Conservation (phyloP, 2,888 invertebrate species). For the Drosophila picticornis region DNA sequence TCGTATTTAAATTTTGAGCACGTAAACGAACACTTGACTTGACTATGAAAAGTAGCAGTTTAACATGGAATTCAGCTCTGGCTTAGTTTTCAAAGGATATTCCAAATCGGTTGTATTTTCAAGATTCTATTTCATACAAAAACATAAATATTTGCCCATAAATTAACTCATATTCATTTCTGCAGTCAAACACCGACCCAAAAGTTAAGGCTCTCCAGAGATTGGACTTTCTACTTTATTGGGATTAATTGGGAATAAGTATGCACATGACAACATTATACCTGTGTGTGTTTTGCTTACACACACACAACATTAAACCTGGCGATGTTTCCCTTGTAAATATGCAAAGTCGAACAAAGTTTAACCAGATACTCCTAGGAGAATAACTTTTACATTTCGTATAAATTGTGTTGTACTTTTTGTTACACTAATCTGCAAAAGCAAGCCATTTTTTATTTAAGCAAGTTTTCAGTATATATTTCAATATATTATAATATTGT, state of each 20-base stretch:
- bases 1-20: slow-evolving; percentile 19
- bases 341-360: slow-evolving; percentile 33
- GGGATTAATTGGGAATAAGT: slow-evolving; percentile 74
- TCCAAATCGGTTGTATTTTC: background rate
- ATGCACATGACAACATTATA: slow-evolving; percentile 41
- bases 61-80: background rate
- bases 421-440: slow-evolving; percentile 21
- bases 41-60: background rate
- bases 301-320: slow-evolving; percentile 8
- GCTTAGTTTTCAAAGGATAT: background rate
- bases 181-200: slow-evolving; percentile 13
- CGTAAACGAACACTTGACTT: slow-evolving; percentile 9
- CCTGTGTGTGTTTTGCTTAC: slow-evolving; percentile 2
- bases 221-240: slow-evolving; percentile 52
- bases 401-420: slow-evolving; percentile 26
- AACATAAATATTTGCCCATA: background rate
- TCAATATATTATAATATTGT: background rate
- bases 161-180: slow-evolving; percentile 11
- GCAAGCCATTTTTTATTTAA: background rate
- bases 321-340: slow-evolving; percentile 5
- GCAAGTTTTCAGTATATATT: background rate
- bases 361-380: slow-evolving; percentile 10
- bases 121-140: background rate
- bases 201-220: slow-evolving; percentile 35
- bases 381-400: slow-evolving; percentile 29